Evolutionary conservation across 2,797 vertebrate genomes (phyloP).

Genomic region (Aplochiton taeniatus): DNA sequence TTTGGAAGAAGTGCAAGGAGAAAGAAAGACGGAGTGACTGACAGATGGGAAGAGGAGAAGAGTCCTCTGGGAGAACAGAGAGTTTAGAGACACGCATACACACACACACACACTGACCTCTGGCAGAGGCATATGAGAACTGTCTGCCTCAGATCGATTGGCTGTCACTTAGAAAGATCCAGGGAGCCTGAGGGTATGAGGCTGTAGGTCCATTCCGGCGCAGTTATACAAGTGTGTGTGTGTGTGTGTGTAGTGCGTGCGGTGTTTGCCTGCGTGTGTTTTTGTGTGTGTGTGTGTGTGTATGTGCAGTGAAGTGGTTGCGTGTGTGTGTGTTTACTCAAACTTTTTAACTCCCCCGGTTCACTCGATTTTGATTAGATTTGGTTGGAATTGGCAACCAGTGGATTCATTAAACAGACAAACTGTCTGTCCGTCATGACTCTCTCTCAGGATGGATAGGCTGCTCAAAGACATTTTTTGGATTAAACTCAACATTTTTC

Average conservation of each 20-base stretch:
- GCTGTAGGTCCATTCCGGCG: constrained; percentile 22
- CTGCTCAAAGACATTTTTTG: too few relatives aligned
- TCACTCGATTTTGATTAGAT: too few relatives aligned
- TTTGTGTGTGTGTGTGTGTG: constrained; percentile 2
- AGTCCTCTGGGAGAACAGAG: background rate
- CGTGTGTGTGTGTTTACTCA: too few relatives aligned
- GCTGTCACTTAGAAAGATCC: constrained; percentile 32
- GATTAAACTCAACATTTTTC: too few relatives aligned
- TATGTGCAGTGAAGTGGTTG: background rate
- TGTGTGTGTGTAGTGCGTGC: background rate
- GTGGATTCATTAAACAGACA: too few relatives aligned
- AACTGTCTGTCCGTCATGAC: too few relatives aligned
- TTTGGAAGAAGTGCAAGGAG: too few relatives aligned
- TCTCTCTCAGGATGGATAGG: too few relatives aligned
- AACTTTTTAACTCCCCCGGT: too few relatives aligned
- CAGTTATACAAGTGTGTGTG: background rate
- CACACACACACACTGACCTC: background rate
- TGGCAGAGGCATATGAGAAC: constrained; percentile 38
- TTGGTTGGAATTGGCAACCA: too few relatives aligned
- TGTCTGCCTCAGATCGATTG: constrained; percentile 40
- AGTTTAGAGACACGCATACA: background rate
- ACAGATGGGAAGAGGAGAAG: too few relatives aligned
- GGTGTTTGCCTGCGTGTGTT: background rate
- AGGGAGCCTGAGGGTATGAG: constrained; percentile 44
- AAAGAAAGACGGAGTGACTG: too few relatives aligned